phyloP scores from a whole-genome alignment of 1,140 invertebrate genomes.

The Ceratina calcarata region DNA sequence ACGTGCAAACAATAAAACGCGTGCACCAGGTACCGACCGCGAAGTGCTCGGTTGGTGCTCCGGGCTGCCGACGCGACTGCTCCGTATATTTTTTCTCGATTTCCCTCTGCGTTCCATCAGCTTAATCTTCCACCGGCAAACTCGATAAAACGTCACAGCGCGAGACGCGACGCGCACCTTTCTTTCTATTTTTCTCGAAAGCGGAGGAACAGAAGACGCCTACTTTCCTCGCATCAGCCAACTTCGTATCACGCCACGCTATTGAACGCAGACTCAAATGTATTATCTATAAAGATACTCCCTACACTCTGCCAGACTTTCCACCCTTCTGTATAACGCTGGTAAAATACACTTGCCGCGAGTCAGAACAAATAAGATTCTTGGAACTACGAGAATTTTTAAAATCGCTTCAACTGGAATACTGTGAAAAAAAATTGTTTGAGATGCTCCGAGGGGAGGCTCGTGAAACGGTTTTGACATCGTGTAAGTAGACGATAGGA shows the following conservation, averaged over 20 bases:
- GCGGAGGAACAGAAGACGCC: slow-evolving; percentile 2
- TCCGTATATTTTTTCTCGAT: too few relatives aligned
- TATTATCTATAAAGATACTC: slow-evolving; percentile 48
- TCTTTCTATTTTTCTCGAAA: slow-evolving; percentile 10
- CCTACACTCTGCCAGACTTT: too few relatives aligned
- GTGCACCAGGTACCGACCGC: too few relatives aligned
- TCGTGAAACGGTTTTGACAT: too few relatives aligned
- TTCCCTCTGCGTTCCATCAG: slow-evolving; percentile 26
- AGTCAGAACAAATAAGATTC: too few relatives aligned
- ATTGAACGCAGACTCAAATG: slow-evolving; percentile 49
- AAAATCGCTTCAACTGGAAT: too few relatives aligned
- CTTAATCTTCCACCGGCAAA: slow-evolving; percentile 49
- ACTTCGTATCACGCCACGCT: slow-evolving; percentile 41
- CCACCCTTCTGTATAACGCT: background rate
- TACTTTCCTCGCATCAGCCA: slow-evolving; percentile 7
- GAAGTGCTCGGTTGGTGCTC: too few relatives aligned
- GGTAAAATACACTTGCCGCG: too few relatives aligned
- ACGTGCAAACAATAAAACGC: too few relatives aligned
- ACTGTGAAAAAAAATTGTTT: too few relatives aligned
- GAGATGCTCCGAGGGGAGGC: too few relatives aligned
- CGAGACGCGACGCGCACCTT: slow-evolving; percentile 35
- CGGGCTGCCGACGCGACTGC: background rate
- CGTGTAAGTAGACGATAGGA: background rate
- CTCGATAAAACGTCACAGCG: slow-evolving; percentile 54
- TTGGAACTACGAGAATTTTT: too few relatives aligned